Base-by-base conservation (phyloP, 1,140 invertebrate species). In the Megalonaias nervosa region DNA sequence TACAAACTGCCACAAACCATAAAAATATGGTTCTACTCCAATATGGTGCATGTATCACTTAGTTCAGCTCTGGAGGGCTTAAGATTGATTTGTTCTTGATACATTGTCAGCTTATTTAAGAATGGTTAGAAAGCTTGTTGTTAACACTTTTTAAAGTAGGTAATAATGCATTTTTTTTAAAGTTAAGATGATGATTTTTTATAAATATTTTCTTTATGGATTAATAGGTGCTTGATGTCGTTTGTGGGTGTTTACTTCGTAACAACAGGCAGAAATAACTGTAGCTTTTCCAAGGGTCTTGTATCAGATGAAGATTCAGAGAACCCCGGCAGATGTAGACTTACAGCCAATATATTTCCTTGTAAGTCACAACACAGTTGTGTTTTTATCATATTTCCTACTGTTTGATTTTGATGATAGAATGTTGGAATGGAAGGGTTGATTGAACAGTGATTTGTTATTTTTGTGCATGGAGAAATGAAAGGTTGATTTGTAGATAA, bases 221-320 rank as follows among this genome's bases (percentile, higher is more conserved):
- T 75, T 77, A 73, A 48, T 75, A 89, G 88, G 31, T 89, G 88
- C 80, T 62, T 84, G 21, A 71, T 89, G 82, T 89, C 86, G 56
- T 89, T 89, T 78, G 75, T 89, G 81, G 88, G 86, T 71, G 88
- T 89, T 19, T 88, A 89, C 73, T 89, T 89, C 67, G 88, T 89
- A 66, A 71, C 77, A 23, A 60, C 57, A 21, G 81, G 79, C 23
- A 59, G 75, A 21, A 65, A 68, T 3, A 80, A 64, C 57, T 38
- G 23, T 19, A 55, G 38, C 2, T 38, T 55, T 38, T 67, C 66
- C n/a, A 56, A 38, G 31, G 66, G 66, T 67, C 38, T 67, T 55
- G 12, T 67, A 26, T 67, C 66, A 21, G 66, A 67, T 31, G 57
- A 68, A 19, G 68, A 64, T 31, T 62, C 73, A 16, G 75, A 75